Base-by-base conservation (phyloP, 2,888 invertebrate genomes). In the Euplexia lucipara region DNA sequence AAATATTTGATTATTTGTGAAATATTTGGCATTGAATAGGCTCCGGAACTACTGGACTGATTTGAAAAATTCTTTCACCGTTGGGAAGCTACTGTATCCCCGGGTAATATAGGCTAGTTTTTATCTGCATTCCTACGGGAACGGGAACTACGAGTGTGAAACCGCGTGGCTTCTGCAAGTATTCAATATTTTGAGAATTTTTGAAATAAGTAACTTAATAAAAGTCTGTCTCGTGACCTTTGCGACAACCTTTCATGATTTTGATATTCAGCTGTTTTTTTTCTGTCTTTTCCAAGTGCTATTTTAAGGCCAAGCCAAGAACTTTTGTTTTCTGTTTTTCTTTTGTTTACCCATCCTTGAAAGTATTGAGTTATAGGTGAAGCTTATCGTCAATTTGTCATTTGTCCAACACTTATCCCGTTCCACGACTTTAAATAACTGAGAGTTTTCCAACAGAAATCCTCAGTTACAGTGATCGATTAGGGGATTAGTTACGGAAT, bases 381-480 rank as follows among this genome's bases (percentile, higher is more conserved):
- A 68, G 61, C 76, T 37, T 52, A 68, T 49, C 60, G 34, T 42
- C 69, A 54, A 75, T 75, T 52, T 49, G 18, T 47, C 44, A 68
- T 69, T 69, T 52, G 70, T 44, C 30, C 20, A 57, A 52, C 39
- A 45, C 37, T 70, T 74, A 73, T 60, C 20, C 16, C 8, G 12
- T 37, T 63, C 41, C 12, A 32, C 3, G 39, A 22, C 78, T 60
- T 54, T 70, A 74, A 71, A 76, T 76, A 64, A 64, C 47, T 52
- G 22, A 22, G 37, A 69, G 56, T 71, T 77, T 71, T 71, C 78
- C 42, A 70, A 63, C 71, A n/a, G 52, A 45, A 60, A 65, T 37
- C 57, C 73, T 39, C 44, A 20, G 65, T 45, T 14, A 60, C 72
- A 57, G 56, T 77, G 73, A 74, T 77, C 59, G 78, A 74, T 74